Evolutionary conservation across 2,113 vertebrate genomes (phyloP).

Genomic region (Sterrhoptilus dennistouni): DNA sequence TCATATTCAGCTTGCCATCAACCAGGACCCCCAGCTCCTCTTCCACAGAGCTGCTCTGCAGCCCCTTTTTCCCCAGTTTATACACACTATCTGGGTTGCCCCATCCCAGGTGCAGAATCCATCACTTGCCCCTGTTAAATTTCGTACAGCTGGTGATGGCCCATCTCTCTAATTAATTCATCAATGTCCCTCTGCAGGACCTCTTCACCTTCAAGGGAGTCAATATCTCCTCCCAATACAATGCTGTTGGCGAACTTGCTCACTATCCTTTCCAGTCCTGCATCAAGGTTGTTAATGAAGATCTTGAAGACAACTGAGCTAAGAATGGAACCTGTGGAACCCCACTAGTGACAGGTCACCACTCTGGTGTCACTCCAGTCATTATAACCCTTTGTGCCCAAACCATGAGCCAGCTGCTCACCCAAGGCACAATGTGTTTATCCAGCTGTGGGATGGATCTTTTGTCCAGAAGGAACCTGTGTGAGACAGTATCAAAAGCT

Average conservation of each 20-base stretch:
- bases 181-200: neutral
- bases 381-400: neutral
- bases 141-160: neutral
- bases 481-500: neutral
- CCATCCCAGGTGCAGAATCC: neutral
- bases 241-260: accelerated
- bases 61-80: neutral
- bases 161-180: neutral
- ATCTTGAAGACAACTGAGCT: neutral
- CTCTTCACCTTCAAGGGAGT: neutral
- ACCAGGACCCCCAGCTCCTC: neutral
- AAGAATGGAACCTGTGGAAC: neutral
- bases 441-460: neutral
- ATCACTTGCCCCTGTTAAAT: neutral
- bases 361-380: neutral
- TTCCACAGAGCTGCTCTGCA: neutral
- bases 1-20: neutral
- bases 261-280: neutral
- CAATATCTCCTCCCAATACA: neutral
- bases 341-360: too few relatives aligned
- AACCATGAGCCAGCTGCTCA: neutral
- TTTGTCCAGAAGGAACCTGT: neutral
- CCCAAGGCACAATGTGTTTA: accelerated
- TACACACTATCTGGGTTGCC: neutral
- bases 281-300: neutral